Evolutionary conservation across 2,113 vertebrate genomes (phyloP).

Genomic region (Lophura nycthemera): DNA sequence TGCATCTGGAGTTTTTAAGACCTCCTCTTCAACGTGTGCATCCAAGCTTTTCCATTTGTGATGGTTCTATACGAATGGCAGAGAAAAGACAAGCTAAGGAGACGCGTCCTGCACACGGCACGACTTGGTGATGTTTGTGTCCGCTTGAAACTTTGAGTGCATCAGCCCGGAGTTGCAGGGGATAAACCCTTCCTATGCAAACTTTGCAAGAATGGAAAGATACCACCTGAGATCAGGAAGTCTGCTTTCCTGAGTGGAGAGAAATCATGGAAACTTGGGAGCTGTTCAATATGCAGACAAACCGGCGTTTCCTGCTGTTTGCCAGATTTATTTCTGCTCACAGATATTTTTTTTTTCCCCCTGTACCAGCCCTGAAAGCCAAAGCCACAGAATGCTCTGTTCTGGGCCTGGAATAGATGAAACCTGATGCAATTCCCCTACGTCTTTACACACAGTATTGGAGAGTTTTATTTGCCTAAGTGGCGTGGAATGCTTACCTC

Average conservation of each 20-base stretch:
- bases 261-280: neutral
- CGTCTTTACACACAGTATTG: neutral
- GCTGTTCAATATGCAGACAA: neutral
- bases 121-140: neutral
- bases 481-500: neutral
- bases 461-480: neutral
- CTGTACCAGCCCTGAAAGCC: neutral
- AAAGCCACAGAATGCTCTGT: neutral
- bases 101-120: neutral
- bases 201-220: neutral
- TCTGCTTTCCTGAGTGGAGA: neutral
- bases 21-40: too few species aligned
- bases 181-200: neutral
- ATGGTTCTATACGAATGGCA: neutral
- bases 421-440: neutral
- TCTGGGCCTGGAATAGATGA: neutral
- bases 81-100: fast-evolving
- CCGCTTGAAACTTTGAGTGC: neutral
- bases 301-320: neutral
- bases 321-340: neutral
- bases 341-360: neutral
- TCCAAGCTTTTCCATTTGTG: neutral
- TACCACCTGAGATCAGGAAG: neutral
- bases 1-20: neutral
- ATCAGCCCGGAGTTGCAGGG: neutral